These are phyloP conservation scores for Neoitamus cyanurus DNA, from an alignment of 2,888 invertebrate species.

Conservation along the genomic window DNA sequence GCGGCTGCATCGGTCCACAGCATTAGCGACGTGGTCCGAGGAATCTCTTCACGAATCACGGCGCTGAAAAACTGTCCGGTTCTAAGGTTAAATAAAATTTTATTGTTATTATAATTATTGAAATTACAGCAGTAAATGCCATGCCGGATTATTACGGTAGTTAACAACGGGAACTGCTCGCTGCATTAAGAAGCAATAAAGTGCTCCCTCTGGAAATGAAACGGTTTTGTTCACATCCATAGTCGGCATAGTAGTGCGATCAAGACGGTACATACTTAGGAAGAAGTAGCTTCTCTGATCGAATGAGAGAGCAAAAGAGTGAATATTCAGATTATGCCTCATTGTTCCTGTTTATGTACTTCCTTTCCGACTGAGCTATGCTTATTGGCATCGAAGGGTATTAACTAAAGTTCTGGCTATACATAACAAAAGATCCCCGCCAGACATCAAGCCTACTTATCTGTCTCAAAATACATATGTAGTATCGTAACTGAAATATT, in stretches of 20 bases:
- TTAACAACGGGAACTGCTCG: background rate
- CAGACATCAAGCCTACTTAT: too few species aligned
- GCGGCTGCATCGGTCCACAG: background rate
- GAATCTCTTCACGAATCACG: background rate
- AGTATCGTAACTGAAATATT: too few species aligned
- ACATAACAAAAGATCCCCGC: too few species aligned
- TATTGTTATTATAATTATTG: conserved; percentile 29
- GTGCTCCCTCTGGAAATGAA: background rate
- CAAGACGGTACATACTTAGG: background rate
- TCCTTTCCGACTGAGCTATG: too few species aligned
- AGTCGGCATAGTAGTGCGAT: background rate
- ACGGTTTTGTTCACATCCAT: background rate
- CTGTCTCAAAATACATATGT: too few species aligned
- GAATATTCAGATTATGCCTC: too few species aligned
- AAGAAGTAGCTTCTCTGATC: background rate
- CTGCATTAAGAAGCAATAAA: background rate
- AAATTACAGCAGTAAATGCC: conserved; percentile 2
- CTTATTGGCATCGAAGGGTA: too few species aligned
- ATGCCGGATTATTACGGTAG: background rate
- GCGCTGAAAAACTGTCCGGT: background rate
- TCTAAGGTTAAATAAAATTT: conserved; percentile 24
- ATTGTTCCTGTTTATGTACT: too few species aligned
- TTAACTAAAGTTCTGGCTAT: too few species aligned
- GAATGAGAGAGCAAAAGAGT: too few species aligned
- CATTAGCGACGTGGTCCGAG: background rate